Evolutionary conservation across 2,888 invertebrate species (phyloP).

Genomic region (Drosophila anceps): DNA sequence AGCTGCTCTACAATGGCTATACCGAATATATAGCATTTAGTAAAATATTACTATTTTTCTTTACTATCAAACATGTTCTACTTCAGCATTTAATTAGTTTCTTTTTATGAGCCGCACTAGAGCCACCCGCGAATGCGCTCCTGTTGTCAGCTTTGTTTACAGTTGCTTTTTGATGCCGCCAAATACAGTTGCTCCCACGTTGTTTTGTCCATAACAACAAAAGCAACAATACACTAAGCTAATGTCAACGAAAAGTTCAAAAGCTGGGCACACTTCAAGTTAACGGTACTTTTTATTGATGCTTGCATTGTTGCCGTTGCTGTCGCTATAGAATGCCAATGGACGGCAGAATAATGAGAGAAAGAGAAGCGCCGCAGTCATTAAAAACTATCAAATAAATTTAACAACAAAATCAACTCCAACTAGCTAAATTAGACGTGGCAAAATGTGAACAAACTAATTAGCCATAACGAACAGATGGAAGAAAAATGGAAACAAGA

Average conservation of each 20-base stretch:
- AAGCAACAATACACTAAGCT: constrained; percentile 32
- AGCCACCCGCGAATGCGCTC: constrained; percentile 29
- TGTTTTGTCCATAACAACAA: constrained; percentile 26
- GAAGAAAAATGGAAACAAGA: constrained; percentile 22
- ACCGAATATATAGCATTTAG: not conserved
- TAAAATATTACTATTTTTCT: not conserved
- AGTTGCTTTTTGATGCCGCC: constrained; percentile 41
- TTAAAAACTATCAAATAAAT: constrained; percentile 58
- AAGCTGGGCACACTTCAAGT: constrained; percentile 53
- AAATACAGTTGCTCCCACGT: constrained; percentile 46
- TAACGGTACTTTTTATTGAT: constrained; percentile 60
- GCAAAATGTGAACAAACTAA: constrained; percentile 66
- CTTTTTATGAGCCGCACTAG: not conserved
- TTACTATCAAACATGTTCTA: not conserved
- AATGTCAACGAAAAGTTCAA: constrained; percentile 63
- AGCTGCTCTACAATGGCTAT: not conserved
- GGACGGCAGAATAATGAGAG: constrained; percentile 13
- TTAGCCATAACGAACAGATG: constrained; percentile 53
- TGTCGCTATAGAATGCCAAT: constrained; percentile 35
- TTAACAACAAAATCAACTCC: constrained; percentile 44
- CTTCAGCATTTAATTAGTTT: not conserved
- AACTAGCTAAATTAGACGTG: constrained; percentile 52
- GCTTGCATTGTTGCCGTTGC: constrained; percentile 21
- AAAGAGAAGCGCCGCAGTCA: constrained; percentile 25
- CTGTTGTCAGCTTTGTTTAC: constrained; percentile 42